Conservation (phyloP, 2,888 invertebrate species). For the Hecatera dysodea region DNA sequence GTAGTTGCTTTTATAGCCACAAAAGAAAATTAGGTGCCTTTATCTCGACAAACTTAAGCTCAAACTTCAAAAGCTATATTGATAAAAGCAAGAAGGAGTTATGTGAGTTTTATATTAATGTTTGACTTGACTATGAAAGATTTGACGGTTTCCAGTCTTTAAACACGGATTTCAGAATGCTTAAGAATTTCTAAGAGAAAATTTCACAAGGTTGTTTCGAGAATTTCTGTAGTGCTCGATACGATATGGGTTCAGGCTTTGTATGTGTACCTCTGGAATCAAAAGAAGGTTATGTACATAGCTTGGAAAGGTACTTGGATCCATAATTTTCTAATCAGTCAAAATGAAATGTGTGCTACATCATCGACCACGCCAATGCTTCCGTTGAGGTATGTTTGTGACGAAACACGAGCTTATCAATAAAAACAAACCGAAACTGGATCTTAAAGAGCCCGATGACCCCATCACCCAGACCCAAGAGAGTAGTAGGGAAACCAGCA, state of each 20-base stretch:
- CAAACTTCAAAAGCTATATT: slow-evolving; percentile 30
- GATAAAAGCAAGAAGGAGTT: slow-evolving; percentile 4
- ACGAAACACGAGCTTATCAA: too few species aligned
- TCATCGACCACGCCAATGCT: too few species aligned
- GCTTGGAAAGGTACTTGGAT: too few species aligned
- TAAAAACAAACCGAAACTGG: too few species aligned
- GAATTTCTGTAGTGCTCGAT: neutral
- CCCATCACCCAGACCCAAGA: too few species aligned
- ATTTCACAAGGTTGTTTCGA: neutral
- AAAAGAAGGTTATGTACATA: too few species aligned
- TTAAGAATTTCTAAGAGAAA: slow-evolving; percentile 4
- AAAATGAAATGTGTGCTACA: too few species aligned
- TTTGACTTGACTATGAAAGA: slow-evolving; percentile 23
- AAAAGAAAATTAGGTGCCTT: slow-evolving; percentile 1
- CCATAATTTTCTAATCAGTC: too few species aligned
- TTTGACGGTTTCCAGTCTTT: slow-evolving; percentile 6
- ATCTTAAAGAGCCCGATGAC: too few species aligned
- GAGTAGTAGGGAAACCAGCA: too few species aligned
- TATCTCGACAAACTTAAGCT: slow-evolving; percentile 12
- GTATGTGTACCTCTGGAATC: neutral
- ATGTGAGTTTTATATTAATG: slow-evolving; percentile 22
- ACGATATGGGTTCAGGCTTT: slow-evolving; percentile 2
- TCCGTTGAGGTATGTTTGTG: too few species aligned
- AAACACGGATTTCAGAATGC: slow-evolving; percentile 11
- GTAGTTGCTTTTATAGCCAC: neutral